A percentile compares a stretch with the other conserved stretches of the same genome.
Evolutionary conservation across 2,113 vertebrate species (phyloP).

Genomic region (Caranx ignobilis): DNA sequence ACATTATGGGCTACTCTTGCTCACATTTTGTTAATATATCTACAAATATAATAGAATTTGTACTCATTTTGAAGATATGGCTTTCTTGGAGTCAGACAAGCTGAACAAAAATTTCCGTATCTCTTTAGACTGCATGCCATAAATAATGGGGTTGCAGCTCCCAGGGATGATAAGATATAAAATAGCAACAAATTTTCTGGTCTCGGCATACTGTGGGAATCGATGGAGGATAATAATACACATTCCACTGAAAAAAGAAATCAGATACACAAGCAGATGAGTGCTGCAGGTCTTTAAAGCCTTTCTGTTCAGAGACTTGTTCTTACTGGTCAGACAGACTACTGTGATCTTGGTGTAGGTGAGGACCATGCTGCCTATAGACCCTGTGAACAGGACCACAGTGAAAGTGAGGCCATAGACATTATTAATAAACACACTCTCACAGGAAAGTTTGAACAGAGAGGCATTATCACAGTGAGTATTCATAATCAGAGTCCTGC

Average conservation of each 20-base stretch:
- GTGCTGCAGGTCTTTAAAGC: conserved; percentile 73
- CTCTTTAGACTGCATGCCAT: conserved; percentile 68
- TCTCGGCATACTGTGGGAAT: conserved; percentile 32
- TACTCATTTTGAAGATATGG: neutral
- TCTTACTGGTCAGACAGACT: conserved; percentile 64
- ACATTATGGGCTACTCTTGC: too few species aligned
- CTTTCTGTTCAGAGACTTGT: conserved; percentile 67
- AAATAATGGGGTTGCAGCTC: conserved; percentile 67
- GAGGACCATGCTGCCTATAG: conserved; percentile 54
- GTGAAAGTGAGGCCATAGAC: conserved; percentile 63
- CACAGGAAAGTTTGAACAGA: conserved; percentile 72
- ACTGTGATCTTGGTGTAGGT: conserved; percentile 59
- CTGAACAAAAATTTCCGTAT: conserved; percentile 30
- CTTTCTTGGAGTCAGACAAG: neutral
- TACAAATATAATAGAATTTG: too few species aligned
- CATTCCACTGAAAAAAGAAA: neutral
- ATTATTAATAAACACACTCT: conserved; percentile 63
- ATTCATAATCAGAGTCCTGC: conserved; percentile 59
- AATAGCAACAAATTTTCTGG: conserved; percentile 45
- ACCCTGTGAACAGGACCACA: conserved; percentile 34
- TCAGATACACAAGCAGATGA: conserved; percentile 37
- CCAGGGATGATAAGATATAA: conserved; percentile 61
- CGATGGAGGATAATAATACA: conserved; percentile 46
- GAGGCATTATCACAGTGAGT: conserved; percentile 70
- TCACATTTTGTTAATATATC: too few species aligned